Conservation (phyloP, 2,888 invertebrate genomes). For the Coremacera marginata region DNA sequence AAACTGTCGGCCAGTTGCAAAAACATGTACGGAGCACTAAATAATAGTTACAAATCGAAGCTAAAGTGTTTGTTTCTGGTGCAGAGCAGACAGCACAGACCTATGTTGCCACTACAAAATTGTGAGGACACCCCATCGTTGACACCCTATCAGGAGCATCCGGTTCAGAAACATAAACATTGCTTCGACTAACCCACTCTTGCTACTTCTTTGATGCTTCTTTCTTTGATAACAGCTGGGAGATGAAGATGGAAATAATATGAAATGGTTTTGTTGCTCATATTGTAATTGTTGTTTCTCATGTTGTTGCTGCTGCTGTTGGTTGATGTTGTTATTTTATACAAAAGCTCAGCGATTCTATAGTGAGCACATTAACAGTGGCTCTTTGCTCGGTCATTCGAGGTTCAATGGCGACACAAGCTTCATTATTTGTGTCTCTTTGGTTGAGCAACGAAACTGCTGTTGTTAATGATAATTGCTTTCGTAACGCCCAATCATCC, state of each 20-base stretch:
- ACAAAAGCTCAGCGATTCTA: neutral
- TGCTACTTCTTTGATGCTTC: neutral
- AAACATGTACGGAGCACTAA: slow-evolving; percentile 43
- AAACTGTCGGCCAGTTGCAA: neutral
- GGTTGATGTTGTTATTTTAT: neutral
- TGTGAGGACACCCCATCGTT: neutral
- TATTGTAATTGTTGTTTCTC: neutral
- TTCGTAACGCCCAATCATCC: slow-evolving; percentile 39
- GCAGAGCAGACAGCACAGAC: neutral
- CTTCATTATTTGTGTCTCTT: slow-evolving; percentile 27
- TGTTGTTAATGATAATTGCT: slow-evolving; percentile 59
- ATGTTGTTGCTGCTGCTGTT: neutral
- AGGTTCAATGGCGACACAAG: slow-evolving; percentile 17
- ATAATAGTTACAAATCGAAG: slow-evolving; percentile 48
- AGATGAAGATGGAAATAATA: slow-evolving; percentile 1
- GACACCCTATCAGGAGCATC: neutral
- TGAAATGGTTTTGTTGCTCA: neutral
- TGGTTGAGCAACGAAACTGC: slow-evolving; percentile 50
- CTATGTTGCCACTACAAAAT: neutral
- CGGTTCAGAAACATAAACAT: neutral
- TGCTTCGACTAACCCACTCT: slow-evolving; percentile 5
- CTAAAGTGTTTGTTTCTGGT: neutral
- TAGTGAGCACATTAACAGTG: slow-evolving; percentile 13
- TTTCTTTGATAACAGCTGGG: neutral
- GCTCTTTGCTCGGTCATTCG: slow-evolving; percentile 18